Evolutionary conservation across 2,888 invertebrate genomes (phyloP).

Genomic region (Urechis unicinctus): DNA sequence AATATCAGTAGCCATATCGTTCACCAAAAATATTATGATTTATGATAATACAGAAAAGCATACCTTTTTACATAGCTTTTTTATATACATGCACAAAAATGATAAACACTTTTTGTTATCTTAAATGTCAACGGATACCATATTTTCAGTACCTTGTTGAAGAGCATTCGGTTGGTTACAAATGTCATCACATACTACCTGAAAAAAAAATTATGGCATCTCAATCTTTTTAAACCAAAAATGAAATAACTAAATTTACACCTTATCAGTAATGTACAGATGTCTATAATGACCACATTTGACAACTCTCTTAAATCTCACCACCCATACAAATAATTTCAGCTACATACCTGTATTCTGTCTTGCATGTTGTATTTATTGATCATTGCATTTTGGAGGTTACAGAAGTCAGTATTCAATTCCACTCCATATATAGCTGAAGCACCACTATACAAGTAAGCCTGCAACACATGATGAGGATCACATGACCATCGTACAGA

Average conservation of each 20-base stretch:
- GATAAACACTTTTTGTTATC: background rate
- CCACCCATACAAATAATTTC: background rate
- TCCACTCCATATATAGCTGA: slow-evolving; percentile 63
- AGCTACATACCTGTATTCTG: slow-evolving; percentile 21
- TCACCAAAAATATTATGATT: no score
- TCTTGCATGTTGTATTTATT: slow-evolving; percentile 51
- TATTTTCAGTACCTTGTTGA: slow-evolving; percentile 4
- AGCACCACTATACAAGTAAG: slow-evolving; percentile 59
- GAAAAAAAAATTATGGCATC: no score
- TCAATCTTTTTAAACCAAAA: no score
- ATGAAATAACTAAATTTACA: no score
- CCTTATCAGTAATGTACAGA: no score
- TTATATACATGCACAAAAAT: background rate
- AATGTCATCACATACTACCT: slow-evolving; percentile 29
- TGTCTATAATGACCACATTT: no score
- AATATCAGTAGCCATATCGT: no score
- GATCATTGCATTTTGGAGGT: slow-evolving; percentile 59
- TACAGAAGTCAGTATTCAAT: slow-evolving; percentile 63
- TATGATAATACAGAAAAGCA: no score
- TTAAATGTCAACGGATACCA: background rate
- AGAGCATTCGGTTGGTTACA: slow-evolving; percentile 5
- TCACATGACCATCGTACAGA: no score
- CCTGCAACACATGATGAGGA: slow-evolving; percentile 59
- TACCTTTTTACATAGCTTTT: no score
- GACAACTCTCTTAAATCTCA: background rate